Conservation (phyloP, 2,113 vertebrate genomes). For the Scomber japonicus region DNA sequence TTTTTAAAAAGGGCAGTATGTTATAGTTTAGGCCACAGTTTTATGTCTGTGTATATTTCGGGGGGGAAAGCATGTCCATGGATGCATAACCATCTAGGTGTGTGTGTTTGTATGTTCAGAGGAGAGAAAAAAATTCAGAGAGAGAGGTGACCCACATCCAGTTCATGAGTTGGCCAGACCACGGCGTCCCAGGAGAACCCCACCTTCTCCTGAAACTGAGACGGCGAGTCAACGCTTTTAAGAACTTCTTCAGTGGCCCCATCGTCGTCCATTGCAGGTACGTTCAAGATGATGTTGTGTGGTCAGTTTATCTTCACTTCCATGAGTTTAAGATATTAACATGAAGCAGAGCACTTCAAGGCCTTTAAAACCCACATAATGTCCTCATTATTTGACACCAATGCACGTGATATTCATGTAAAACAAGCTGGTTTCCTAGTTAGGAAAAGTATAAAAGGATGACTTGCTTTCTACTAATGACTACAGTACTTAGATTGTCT, state of each 20-base stretch:
- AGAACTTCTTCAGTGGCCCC: slow-evolving; percentile 96
- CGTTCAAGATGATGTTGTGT: accelerated
- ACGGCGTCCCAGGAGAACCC: slow-evolving; percentile 93
- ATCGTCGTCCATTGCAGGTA: slow-evolving; percentile 97
- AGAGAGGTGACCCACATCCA: slow-evolving; percentile 96
- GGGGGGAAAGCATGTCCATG: background rate
- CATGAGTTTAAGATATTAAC: background rate
- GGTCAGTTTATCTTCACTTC: background rate
- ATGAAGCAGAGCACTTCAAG: too few species aligned
- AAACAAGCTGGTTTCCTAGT: too few species aligned
- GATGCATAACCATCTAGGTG: background rate
- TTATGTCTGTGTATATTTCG: background rate
- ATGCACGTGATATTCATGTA: background rate
- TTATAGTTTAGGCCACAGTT: background rate
- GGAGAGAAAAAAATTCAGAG: slow-evolving; percentile 88
- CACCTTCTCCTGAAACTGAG: slow-evolving; percentile 95
- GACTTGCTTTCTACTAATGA: too few species aligned
- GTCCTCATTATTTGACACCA: background rate
- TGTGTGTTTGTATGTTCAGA: slow-evolving; percentile 77
- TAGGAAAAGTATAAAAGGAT: background rate
- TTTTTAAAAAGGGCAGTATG: too few species aligned
- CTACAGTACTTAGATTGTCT: too few species aligned
- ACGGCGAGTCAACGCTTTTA: slow-evolving; percentile 93
- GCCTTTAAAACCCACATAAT: background rate
- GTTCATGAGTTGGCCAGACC: slow-evolving; percentile 98